Percentiles rank a stretch among this genome's conserved stretches.
phyloP scores from a whole-genome alignment of 2,888 invertebrate genomes.

The Neelides folsomi region DNA sequence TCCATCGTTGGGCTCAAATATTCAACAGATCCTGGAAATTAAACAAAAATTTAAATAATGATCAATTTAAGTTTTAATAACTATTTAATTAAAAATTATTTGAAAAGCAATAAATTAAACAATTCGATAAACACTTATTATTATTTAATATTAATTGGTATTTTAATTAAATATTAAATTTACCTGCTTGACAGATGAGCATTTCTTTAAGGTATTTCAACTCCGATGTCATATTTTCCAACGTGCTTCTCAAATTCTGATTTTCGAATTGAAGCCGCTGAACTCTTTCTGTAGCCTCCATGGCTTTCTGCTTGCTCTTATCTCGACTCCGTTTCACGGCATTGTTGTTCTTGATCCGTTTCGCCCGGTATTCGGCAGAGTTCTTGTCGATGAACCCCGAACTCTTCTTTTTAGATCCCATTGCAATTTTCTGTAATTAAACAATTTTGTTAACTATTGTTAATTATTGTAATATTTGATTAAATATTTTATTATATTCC shows the following conservation, averaged over 20 bases:
- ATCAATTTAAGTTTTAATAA: not conserved
- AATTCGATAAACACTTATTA: not conserved
- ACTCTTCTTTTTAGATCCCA: slow-evolving; percentile 20
- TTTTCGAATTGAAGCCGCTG: slow-evolving; percentile 63
- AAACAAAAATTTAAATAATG: slow-evolving; percentile 4
- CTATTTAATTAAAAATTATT: not conserved
- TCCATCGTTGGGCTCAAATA: slow-evolving; percentile 24
- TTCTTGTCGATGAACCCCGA: slow-evolving; percentile 29
- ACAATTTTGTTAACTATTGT: too few relatives aligned
- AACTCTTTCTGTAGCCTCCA: slow-evolving; percentile 61
- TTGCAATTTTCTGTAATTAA: slow-evolving; percentile 1
- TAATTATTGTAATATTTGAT: too few relatives aligned
- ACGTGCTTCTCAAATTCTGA: slow-evolving; percentile 63
- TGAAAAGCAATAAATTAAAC: not conserved
- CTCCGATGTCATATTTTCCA: slow-evolving; percentile 66
- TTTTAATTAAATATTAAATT: too few relatives aligned
- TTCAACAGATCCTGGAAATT: slow-evolving; percentile 19
- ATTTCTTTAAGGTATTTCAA: slow-evolving; percentile 65
- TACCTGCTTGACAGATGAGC: slow-evolving; percentile 65
- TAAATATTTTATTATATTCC: too few relatives aligned
- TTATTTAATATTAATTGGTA: not conserved
- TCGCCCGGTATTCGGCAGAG: slow-evolving; percentile 55
- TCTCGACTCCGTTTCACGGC: slow-evolving; percentile 70
- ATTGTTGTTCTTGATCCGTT: slow-evolving; percentile 65
- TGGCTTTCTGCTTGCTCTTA: slow-evolving; percentile 60